Conservation (phyloP, 2,113 vertebrate species). For the Plestiodon gilberti region DNA sequence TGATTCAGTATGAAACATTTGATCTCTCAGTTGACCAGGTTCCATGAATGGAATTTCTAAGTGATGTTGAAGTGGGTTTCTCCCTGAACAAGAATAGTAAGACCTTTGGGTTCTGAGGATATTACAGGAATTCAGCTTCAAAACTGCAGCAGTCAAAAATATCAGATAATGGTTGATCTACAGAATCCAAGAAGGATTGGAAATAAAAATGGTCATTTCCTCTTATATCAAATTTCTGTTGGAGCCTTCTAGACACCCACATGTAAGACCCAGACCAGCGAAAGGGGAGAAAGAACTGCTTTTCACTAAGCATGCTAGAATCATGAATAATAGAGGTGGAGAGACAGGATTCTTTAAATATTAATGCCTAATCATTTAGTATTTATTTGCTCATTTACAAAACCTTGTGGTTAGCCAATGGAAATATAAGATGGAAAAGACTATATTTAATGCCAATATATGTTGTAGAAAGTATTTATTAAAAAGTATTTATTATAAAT, state of each 20-base stretch:
- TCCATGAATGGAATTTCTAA: not conserved
- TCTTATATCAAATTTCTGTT: fast-evolving
- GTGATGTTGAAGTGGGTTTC: not conserved
- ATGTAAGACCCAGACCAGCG: fast-evolving
- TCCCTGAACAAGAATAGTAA: not conserved
- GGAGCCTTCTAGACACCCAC: not conserved
- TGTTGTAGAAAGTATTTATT: not conserved
- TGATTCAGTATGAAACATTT: not conserved
- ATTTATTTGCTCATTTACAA: not conserved
- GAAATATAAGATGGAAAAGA: not conserved
- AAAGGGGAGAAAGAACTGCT: conserved; percentile 15
- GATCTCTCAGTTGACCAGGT: not conserved
- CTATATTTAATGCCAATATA: too few relatives aligned
- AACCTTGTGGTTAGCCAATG: not conserved
- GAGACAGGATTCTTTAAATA: not conserved
- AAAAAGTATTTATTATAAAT: not conserved
- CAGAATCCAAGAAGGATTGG: conserved; percentile 10
- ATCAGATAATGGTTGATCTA: conserved; percentile 1
- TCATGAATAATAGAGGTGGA: not conserved
- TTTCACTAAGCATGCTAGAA: not conserved
- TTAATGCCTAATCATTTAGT: not conserved
- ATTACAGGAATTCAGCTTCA: conserved; percentile 12
- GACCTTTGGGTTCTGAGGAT: not conserved
- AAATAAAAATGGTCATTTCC: conserved; percentile 1
- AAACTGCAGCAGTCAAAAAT: not conserved